A percentile compares a stretch with the other conserved stretches of the same genome.
Conservation (phyloP, 1,140 invertebrate species). For the Heterodera schachtii region DNA sequence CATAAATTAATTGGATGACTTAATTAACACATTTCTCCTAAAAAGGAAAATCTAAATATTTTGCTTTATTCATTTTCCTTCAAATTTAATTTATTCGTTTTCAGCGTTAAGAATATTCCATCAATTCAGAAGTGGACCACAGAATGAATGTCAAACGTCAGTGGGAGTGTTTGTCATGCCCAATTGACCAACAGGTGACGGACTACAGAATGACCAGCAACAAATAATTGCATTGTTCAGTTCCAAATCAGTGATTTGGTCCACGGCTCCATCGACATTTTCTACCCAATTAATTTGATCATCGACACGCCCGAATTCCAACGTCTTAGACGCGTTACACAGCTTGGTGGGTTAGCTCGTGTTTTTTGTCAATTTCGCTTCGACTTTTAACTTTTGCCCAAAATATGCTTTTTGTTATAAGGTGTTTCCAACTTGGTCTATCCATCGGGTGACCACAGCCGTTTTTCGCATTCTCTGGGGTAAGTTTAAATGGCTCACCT, state of each 20-base stretch:
- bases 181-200: background rate
- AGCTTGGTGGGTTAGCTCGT: constrained; percentile 67
- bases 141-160: background rate
- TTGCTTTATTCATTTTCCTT: too few relatives aligned
- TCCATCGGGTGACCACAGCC: constrained; percentile 71
- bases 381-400: too few relatives aligned
- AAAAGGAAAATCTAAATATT: too few relatives aligned
- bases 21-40: too few relatives aligned
- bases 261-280: constrained; percentile 7
- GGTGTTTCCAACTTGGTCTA: constrained; percentile 69
- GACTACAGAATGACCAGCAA: background rate
- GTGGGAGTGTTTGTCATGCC: background rate
- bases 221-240: background rate
- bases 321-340: constrained; percentile 71
- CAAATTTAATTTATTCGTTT: too few relatives aligned
- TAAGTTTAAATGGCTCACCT: constrained; percentile 59
- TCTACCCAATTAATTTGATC: constrained; percentile 63
- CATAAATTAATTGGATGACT: too few relatives aligned
- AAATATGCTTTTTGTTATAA: background rate
- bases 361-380: too few relatives aligned
- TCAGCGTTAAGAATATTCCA: too few relatives aligned
- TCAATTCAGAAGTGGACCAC: background rate
- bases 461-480: constrained; percentile 74
- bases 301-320: constrained; percentile 74
- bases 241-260: constrained; percentile 4